Evolutionary conservation across 2,888 invertebrate species (phyloP).

Genomic region (Tenthredo distinguenda): DNA sequence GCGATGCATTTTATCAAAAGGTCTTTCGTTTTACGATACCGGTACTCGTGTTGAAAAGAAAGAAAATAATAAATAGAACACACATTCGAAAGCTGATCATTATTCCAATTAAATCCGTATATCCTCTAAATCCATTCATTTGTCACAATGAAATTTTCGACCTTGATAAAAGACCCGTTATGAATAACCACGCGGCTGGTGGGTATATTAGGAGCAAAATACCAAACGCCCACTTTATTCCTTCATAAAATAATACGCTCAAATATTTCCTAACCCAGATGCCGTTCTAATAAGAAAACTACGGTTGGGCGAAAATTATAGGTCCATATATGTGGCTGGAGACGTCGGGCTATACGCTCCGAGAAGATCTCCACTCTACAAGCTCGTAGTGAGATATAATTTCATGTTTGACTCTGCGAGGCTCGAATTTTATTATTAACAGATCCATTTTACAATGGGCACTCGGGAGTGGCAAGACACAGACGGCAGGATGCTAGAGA

Average conservation of each 20-base stretch:
- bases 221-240: not conserved
- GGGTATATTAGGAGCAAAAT: slow-evolving; percentile 8
- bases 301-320: slow-evolving; percentile 33
- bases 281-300: slow-evolving; percentile 15
- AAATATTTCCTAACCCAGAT: slow-evolving; percentile 25
- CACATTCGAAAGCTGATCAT: not conserved
- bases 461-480: not conserved
- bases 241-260: slow-evolving; percentile 10
- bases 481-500: not conserved
- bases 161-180: slow-evolving; percentile 19
- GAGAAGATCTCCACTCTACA: not conserved
- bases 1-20: slow-evolving; percentile 9
- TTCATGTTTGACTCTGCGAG: not conserved
- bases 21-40: not conserved
- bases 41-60: not conserved
- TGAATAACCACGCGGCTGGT: not conserved
- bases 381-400: not conserved
- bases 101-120: slow-evolving; percentile 19
- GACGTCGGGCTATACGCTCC: not conserved
- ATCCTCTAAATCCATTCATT: not conserved
- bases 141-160: not conserved
- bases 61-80: not conserved
- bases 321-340: slow-evolving; percentile 26
- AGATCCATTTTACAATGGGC: not conserved
- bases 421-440: slow-evolving; percentile 23